Conservation (phyloP, 2,888 invertebrate genomes). For the Acholoe squamosa region DNA sequence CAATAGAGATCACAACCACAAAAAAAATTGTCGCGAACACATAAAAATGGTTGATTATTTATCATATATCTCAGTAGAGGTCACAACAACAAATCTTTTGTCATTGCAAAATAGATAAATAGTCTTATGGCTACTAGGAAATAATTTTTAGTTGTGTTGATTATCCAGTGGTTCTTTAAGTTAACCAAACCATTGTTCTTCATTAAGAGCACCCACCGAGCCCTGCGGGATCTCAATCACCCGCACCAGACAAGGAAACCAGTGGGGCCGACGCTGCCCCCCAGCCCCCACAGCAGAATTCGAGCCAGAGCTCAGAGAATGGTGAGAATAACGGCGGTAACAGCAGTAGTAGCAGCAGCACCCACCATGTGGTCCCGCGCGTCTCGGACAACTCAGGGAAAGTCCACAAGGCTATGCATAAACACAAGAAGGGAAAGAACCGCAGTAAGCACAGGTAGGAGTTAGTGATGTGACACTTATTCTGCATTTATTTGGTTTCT, state of each 20-base stretch:
- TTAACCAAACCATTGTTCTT: too few species aligned
- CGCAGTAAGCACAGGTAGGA: constrained; percentile 57
- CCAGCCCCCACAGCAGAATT: background rate
- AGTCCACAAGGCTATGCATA: constrained; percentile 64
- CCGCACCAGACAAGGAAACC: background rate
- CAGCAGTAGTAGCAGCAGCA: constrained; percentile 34
- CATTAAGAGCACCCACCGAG: constrained; percentile 51
- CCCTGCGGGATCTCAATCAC: constrained; percentile 21
- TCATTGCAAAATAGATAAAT: too few species aligned
- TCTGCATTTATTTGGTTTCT: too few species aligned
- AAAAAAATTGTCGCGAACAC: too few species aligned
- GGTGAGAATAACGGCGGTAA: constrained; percentile 23
- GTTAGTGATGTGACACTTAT: too few species aligned
- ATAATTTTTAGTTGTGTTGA: too few species aligned
- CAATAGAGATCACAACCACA: too few species aligned
- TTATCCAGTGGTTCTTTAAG: too few species aligned
- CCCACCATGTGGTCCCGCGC: background rate
- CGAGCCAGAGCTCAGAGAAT: constrained; percentile 56
- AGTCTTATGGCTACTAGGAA: too few species aligned
- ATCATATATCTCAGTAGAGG: too few species aligned
- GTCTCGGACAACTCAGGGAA: constrained; percentile 65
- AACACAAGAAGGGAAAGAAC: constrained; percentile 67
- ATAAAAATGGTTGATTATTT: too few species aligned
- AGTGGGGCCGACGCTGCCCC: background rate
- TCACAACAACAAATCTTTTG: too few species aligned